phyloP scores from a whole-genome alignment of 2,113 vertebrate species.

The Poicephalus meyeri region DNA sequence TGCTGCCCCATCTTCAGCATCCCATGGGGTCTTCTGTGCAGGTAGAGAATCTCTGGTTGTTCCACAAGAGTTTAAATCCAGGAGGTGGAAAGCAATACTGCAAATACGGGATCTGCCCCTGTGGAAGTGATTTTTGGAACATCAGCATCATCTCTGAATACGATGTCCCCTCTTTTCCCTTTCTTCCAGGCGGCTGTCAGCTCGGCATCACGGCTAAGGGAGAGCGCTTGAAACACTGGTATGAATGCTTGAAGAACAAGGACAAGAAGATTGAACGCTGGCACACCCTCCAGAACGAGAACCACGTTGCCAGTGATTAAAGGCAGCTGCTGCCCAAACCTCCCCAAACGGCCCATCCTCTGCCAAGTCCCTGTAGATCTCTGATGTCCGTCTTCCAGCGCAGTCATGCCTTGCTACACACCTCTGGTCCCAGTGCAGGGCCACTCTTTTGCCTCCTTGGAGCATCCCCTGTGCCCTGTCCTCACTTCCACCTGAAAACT shows the following conservation, averaged over 20 bases:
- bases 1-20: not conserved
- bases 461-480: not conserved
- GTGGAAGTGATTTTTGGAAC: accelerated
- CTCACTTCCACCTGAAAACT: not conserved
- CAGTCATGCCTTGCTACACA: slow-evolving; percentile 12
- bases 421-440: not conserved
- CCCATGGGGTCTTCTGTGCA: accelerated
- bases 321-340: not conserved
- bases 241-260: slow-evolving; percentile 97
- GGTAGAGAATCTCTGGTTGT: not conserved
- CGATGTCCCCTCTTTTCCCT: not conserved
- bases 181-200: slow-evolving; percentile 84
- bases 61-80: not conserved
- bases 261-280: slow-evolving; percentile 98
- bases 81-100: not conserved
- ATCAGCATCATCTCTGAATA: not conserved
- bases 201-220: slow-evolving; percentile 96
- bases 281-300: slow-evolving; percentile 92
- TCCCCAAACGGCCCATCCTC: slow-evolving; percentile 19
- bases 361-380: slow-evolving; percentile 24
- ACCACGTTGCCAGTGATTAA: slow-evolving; percentile 89
- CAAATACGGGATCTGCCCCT: not conserved
- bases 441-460: not conserved
- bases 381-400: slow-evolving; percentile 57
- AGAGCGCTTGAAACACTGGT: slow-evolving; percentile 97